These are phyloP conservation scores for Chrysochloris asiatica DNA, from an alignment of 2,113 vertebrate genomes.

Conservation along the genomic window DNA sequence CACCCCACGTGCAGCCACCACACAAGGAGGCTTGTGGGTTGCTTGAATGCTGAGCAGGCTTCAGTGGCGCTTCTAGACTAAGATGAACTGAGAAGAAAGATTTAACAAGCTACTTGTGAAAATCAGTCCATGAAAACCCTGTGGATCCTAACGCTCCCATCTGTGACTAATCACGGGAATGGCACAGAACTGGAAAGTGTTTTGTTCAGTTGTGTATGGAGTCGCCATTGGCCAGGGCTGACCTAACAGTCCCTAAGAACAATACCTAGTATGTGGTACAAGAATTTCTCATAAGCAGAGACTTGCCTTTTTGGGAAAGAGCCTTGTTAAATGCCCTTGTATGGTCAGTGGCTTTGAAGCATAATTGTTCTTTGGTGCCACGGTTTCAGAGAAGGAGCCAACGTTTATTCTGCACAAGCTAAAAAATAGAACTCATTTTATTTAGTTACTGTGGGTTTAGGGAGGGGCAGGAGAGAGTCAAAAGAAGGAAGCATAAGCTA, in stretches of 20 bases:
- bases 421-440: not conserved
- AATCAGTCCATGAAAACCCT: not conserved
- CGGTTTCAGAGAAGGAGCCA: conserved; percentile 3
- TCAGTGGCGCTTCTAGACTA: not conserved
- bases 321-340: not conserved
- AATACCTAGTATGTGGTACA: not conserved
- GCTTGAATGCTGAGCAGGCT: not conserved
- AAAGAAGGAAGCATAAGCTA: not conserved
- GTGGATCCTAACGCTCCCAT: not conserved
- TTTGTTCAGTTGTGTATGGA: not conserved
- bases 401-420: conserved; percentile 3
- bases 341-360: not conserved
- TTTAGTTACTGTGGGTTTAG: not conserved
- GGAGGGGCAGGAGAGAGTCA: not conserved
- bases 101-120: not conserved
- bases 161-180: not conserved
- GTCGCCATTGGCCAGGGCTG: not conserved
- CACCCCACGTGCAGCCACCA: too few relatives aligned
- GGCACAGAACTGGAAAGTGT: not conserved
- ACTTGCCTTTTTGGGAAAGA: conserved; percentile 4
- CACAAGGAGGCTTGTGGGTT: not conserved
- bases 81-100: not conserved
- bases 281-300: conserved; percentile 33
- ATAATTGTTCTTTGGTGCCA: not conserved
- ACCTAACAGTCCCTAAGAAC: not conserved